A percentile compares a stretch with the other conserved stretches of the same genome.
phyloP scores from a whole-genome alignment of 2,888 invertebrate genomes.

The Aelia acuminata region DNA sequence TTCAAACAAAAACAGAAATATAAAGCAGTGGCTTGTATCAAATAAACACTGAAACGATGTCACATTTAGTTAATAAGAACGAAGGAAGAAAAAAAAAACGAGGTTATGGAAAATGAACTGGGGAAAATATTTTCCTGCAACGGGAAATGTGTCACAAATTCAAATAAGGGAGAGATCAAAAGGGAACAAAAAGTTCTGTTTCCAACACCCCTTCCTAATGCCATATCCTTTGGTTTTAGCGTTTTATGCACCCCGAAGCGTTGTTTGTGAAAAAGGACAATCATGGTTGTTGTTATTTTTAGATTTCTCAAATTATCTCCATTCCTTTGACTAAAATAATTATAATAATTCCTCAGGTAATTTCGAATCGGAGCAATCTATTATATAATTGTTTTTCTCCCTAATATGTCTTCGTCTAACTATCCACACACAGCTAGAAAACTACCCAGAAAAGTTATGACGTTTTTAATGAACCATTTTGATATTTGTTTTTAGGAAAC shows the following conservation, averaged over 20 bases:
- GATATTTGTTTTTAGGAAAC: no score
- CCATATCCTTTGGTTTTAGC: neutral
- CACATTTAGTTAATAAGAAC: neutral
- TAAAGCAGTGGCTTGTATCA: neutral
- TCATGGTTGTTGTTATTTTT: no score
- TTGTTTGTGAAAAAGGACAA: neutral
- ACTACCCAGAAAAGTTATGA: no score
- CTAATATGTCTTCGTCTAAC: no score
- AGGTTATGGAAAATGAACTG: neutral
- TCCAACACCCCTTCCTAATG: neutral
- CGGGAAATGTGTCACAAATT: neutral
- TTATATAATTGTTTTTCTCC: no score
- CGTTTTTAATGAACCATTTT: no score
- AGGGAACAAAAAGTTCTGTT: neutral
- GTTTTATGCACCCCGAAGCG: neutral
- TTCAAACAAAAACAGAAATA: neutral
- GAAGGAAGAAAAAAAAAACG: neutral
- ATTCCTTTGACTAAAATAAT: no score
- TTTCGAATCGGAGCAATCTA: no score
- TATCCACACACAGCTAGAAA: no score
- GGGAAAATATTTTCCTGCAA: neutral
- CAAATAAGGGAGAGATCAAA: slow-evolving; percentile 12
- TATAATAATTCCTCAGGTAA: no score
- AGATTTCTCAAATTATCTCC: no score
- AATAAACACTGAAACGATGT: neutral